phyloP scores from a whole-genome alignment of 2,888 invertebrate genomes.

The Phymatocera aterrima region DNA sequence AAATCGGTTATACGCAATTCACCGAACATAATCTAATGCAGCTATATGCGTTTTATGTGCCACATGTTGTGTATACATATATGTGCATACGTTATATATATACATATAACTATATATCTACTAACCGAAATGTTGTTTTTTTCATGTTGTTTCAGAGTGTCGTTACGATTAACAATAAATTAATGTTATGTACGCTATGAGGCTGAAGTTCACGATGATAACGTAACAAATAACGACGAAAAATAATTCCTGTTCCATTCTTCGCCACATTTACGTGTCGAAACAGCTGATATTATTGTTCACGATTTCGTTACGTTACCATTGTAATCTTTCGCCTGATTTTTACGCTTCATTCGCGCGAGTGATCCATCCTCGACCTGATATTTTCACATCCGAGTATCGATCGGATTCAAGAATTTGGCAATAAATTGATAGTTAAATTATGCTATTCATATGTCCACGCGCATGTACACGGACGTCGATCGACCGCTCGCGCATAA shows the following conservation, averaged over 20 bases:
- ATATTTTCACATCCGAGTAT: too few relatives aligned
- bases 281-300: too few relatives aligned
- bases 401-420: neutral
- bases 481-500: neutral
- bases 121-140: slow-evolving; percentile 19
- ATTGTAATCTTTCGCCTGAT: too few relatives aligned
- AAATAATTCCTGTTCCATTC: too few relatives aligned
- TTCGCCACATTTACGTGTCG: too few relatives aligned
- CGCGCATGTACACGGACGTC: neutral
- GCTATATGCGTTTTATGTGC: slow-evolving; percentile 42
- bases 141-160: slow-evolving; percentile 37
- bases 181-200: neutral
- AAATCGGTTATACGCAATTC: slow-evolving; percentile 13
- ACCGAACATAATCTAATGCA: slow-evolving; percentile 39
- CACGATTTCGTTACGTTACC: too few relatives aligned
- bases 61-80: slow-evolving; percentile 1
- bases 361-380: neutral
- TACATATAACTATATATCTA: too few relatives aligned
- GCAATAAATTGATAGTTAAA: too few relatives aligned
- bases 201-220: too few relatives aligned
- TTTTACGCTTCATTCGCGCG: too few relatives aligned
- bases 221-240: too few relatives aligned
- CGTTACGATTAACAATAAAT: slow-evolving; percentile 29
- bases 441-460: too few relatives aligned
- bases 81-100: neutral